phyloP scores from a whole-genome alignment of 2,797 vertebrate species.

The Propithecus deckenii region DNA sequence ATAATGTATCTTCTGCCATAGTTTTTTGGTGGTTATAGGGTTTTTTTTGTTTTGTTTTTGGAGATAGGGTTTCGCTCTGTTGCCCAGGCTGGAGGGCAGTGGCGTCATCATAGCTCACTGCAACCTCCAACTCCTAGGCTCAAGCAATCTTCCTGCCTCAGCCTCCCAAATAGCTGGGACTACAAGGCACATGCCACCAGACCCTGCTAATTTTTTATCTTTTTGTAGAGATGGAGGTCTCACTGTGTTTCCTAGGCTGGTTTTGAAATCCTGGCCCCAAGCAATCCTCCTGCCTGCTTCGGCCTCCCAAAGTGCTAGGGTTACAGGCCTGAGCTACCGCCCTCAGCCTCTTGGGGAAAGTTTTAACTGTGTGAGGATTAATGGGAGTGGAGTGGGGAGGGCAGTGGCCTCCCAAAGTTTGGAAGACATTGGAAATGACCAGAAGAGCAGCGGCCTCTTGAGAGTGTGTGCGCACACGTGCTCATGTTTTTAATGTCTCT shows the following conservation, averaged over 20 bases:
- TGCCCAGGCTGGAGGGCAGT: neutral
- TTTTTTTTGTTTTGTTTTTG: neutral
- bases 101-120: neutral
- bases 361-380: neutral
- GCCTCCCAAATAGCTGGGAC: neutral
- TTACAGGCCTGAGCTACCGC: neutral
- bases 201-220: neutral
- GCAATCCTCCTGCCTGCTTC: neutral
- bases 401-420: neutral
- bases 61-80: neutral
- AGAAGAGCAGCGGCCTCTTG: neutral
- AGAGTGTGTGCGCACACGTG: neutral
- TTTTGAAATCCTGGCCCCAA: neutral
- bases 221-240: neutral
- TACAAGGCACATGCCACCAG: neutral
- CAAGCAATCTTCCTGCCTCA: neutral
- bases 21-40: neutral
- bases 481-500: conserved; percentile 46
- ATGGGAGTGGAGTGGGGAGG: neutral
- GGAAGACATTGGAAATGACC: neutral
- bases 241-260: neutral
- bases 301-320: neutral
- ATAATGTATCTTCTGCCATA: neutral
- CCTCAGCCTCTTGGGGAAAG: neutral
- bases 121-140: neutral